Evolutionary conservation across 2,797 vertebrate species (phyloP).

Genomic region (Microcaecilia unicolor): DNA sequence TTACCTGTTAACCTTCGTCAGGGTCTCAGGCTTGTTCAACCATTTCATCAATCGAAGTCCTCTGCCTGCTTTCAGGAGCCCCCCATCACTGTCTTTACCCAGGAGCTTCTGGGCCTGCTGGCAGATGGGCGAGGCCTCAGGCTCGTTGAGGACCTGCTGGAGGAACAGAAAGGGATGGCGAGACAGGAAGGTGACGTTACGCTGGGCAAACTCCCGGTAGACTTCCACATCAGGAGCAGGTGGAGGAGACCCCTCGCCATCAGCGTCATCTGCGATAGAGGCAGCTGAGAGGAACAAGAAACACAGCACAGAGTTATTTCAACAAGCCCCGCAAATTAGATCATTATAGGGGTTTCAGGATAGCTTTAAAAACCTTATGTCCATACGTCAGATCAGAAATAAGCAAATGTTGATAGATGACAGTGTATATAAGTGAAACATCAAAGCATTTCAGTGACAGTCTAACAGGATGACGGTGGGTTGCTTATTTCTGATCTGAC

Average conservation of each 20-base stretch:
- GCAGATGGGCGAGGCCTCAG: slow-evolving; percentile 37
- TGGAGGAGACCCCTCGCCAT: background rate
- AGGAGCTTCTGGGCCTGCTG: slow-evolving; percentile 49
- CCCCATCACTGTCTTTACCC: slow-evolving; percentile 7
- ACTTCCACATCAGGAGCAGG: slow-evolving; percentile 11
- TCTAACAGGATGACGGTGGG: too few relatives aligned
- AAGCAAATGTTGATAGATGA: too few relatives aligned
- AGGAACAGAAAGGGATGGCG: slow-evolving; percentile 62
- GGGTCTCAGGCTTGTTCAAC: slow-evolving; percentile 37
- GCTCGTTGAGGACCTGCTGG: slow-evolving; percentile 73
- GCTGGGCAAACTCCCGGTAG: slow-evolving; percentile 55
- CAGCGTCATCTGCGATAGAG: too few relatives aligned
- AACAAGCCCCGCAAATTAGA: too few relatives aligned
- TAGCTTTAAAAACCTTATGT: too few relatives aligned
- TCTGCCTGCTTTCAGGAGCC: background rate
- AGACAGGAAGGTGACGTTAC: slow-evolving; percentile 54
- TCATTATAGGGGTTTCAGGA: too few relatives aligned
- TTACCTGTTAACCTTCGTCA: background rate
- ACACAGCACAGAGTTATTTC: too few relatives aligned
- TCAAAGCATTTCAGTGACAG: too few relatives aligned
- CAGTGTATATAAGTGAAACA: too few relatives aligned
- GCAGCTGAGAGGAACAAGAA: too few relatives aligned
- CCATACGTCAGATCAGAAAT: too few relatives aligned
- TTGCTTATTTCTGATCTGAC: too few relatives aligned
- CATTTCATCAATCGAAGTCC: slow-evolving; percentile 31